Base-by-base conservation (phyloP, 2,113 vertebrate genomes). In the Thermophis baileyi region DNA sequence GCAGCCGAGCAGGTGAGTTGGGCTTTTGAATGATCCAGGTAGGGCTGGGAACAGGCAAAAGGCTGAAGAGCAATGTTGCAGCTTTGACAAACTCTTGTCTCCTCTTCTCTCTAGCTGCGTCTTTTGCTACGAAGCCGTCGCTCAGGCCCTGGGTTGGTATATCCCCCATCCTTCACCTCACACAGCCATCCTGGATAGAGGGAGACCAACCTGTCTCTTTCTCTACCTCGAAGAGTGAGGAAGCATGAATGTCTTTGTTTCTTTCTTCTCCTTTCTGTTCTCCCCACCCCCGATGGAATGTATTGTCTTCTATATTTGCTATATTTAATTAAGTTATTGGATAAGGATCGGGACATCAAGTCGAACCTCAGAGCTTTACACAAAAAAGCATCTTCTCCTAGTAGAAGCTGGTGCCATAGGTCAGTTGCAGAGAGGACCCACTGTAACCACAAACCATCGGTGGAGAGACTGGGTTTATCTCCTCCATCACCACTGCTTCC, bases 111-210 rank as follows among this genome's bases (percentile, higher is more conserved):
- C 3, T 93, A 99, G 99, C 98, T 99, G 50, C 99, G 98, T 95
- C 96, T 98, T 90, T 96, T 99, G 93, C 94, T 99, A 97, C 98
- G 98, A 96, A 98, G 98, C 95, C 97, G 98, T 92, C 98, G 98
- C 5, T 94, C 85, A 2, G 87, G 90, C 35, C 89, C 97, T 14
- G 97, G 98, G 3, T 96, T 97, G 90, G 97, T 98, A 91, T 98
- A 98, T 25, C 97, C 98, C 92, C 97, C 97, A 49, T 91, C 95
- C 63, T 91, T 97, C 96, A 98, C 98, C 98, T 98, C 97, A 94
- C 98, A 94, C 98, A 98, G 98, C 49, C 24, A 98, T 97, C 96
- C 97, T 94, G 96, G 97, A 54, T 97, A 90, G 93, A 91, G 96
- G 98, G 93, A 95, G 90, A 97, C 94, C 7, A 35, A n/a, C 63